Evolutionary conservation across 2,113 vertebrate species (phyloP).

Genomic region (human (Homo sapiens)): GRCh38 chr6:112270001-112270500

Average conservation of each 20-base stretch:
- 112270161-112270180: background rate
- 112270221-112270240: slow-evolving; percentile 37
- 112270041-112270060: background rate
- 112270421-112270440: background rate
- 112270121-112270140: slow-evolving; percentile 4
- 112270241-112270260: background rate
- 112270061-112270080: background rate
- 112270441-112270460: background rate
- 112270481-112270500: background rate
- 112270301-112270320: background rate
- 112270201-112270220: background rate
- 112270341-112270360: background rate
- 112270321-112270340: background rate
- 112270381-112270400: background rate
- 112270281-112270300: background rate
- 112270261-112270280: background rate
- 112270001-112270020: background rate
- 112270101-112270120: slow-evolving; percentile 10
- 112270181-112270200: background rate
- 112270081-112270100: background rate
- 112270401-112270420: background rate
- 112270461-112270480: background rate
- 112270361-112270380: background rate
- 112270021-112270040: background rate
- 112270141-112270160: slow-evolving; percentile 10